phyloP scores from a whole-genome alignment of 2,888 invertebrate genomes.

The Zele albiditarsus region DNA sequence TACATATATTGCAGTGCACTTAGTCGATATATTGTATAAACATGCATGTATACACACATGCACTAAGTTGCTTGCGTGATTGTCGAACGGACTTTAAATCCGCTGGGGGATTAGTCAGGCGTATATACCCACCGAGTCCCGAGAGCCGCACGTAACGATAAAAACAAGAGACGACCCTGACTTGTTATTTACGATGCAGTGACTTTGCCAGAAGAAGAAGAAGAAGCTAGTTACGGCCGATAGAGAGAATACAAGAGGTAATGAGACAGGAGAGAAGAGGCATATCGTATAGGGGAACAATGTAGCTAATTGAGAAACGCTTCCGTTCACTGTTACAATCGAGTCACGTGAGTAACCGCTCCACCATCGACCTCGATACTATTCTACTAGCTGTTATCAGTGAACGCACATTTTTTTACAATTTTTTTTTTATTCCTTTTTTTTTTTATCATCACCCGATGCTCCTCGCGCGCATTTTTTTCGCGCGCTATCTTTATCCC shows the following conservation, averaged over 20 bases:
- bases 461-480: constrained; percentile 5
- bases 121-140: constrained; percentile 31
- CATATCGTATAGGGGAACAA: constrained; percentile 43
- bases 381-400: constrained; percentile 11
- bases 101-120: constrained; percentile 37
- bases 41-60: constrained; percentile 23
- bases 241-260: not conserved
- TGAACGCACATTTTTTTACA: constrained; percentile 23
- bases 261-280: not conserved
- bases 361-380: constrained; percentile 15
- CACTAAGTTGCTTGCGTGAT: constrained; percentile 42
- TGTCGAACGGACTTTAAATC: constrained; percentile 47
- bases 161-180: constrained; percentile 36
- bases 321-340: constrained; percentile 51
- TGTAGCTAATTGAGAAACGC: constrained; percentile 57
- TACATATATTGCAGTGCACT: constrained; percentile 9
- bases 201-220: constrained; percentile 13
- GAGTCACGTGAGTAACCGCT: constrained; percentile 28
- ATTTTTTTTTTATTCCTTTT: constrained; percentile 10
- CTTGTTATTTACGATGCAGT: constrained; percentile 45
- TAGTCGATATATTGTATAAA: constrained; percentile 25
- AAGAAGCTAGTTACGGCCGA: not conserved
- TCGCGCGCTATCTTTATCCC: constrained; percentile 17
- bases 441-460: constrained; percentile 8
- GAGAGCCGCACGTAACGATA: constrained; percentile 41